Base-by-base conservation (phyloP, 2,888 invertebrate species). In the Drosophila pseudotalamancana region DNA sequence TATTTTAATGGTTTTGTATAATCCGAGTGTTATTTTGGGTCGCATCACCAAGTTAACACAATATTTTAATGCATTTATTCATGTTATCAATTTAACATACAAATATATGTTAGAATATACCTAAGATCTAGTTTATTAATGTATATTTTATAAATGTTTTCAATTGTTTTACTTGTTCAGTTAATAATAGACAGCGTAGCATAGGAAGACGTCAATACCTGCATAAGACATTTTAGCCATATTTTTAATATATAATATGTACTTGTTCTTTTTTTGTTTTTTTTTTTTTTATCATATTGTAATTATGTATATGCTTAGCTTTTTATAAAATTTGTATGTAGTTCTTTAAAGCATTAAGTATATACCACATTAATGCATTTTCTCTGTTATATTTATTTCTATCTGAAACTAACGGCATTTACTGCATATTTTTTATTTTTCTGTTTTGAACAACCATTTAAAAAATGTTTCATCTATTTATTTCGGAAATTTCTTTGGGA, bases 151-250 rank as follows among this genome's bases (percentile, higher is more conserved):
- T 83, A 76, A 86, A 77, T 74, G 60, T 77, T 71, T 63, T 57
- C 43, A 66, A 61, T 61, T 68, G 60, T 72, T 72, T 89, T 78
- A 70, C 56, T 77, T 87, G 74, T 90, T 90, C 88, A 90, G 90
- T 90, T 90, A 90, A 90, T 91, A 91, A 91, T 91, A 91, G 91
- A 91, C 91, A 91, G 91, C 91, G 91, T 91, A 91, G 91, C 91
- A 91, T 91, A 91, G 91, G 91, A 91, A 91, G 91, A 91, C 91
- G 91, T 91, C 91, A 91, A 91, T 91, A 91, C 91, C 91, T 91
- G 91, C 91, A 91, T 91, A 91, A 91, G 91, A 91, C 91, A 91
- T 91, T 91, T 89, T 91, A 91, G 91, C 91, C 90, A 91, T 91
- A 88, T 90, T 87, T 84, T 77, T 68, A 65, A 84, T 87, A 87